These are phyloP conservation scores for Ptychadena robeensis DNA, from an alignment of 2,797 vertebrate genomes.

Conservation along the genomic window DNA sequence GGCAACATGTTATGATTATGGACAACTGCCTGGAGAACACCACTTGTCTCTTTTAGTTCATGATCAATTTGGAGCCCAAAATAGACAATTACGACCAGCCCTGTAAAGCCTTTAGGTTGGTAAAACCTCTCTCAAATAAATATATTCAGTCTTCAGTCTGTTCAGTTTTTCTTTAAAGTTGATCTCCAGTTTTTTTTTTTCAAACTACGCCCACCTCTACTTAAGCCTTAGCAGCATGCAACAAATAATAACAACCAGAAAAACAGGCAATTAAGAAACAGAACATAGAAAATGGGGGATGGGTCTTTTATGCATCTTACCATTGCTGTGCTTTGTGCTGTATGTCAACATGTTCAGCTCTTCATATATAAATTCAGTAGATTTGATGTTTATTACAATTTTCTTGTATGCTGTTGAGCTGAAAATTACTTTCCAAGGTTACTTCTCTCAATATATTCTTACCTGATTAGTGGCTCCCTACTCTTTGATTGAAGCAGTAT, in stretches of 20 bases:
- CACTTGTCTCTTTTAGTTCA: too few relatives aligned
- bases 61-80: too few relatives aligned
- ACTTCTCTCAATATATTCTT: slow-evolving; percentile 21
- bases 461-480: slow-evolving; percentile 37
- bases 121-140: not conserved
- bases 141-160: too few relatives aligned
- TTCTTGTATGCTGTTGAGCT: not conserved
- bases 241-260: not conserved
- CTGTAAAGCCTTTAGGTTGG: too few relatives aligned
- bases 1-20: too few relatives aligned
- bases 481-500: slow-evolving; percentile 18
- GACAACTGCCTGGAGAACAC: too few relatives aligned
- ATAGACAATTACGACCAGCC: too few relatives aligned
- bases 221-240: not conserved
- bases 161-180: too few relatives aligned
- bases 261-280: not conserved
- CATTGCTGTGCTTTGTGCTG: not conserved
- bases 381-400: slow-evolving; percentile 25
- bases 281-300: not conserved
- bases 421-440: slow-evolving; percentile 13
- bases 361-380: not conserved
- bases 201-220: not conserved
- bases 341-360: not conserved
- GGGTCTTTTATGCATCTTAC: not conserved
- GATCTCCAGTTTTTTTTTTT: not conserved